These are phyloP conservation scores for Upupa epops DNA, from an alignment of 2,113 vertebrate species.

Conservation along the genomic window DNA sequence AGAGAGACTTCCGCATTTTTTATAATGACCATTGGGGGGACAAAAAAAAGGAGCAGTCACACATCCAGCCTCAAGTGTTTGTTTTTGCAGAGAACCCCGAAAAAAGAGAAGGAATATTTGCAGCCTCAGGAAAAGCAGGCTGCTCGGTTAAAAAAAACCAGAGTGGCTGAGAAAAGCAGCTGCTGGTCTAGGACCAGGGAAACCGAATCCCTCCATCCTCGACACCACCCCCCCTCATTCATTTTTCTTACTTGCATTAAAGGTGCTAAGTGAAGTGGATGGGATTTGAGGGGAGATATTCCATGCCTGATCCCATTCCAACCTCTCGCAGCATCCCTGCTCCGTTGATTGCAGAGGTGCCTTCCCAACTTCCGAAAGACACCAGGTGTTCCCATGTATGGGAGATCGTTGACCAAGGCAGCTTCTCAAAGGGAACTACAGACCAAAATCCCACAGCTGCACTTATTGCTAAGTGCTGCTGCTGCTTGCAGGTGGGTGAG, in stretches of 20 bases:
- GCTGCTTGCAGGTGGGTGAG: not conserved
- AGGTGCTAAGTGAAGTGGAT: too few relatives aligned
- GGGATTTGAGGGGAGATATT: not conserved
- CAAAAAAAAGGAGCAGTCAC: not conserved
- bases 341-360: accelerated
- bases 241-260: not conserved
- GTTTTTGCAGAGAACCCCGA: not conserved
- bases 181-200: not conserved
- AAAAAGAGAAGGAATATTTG: not conserved
- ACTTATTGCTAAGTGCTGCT: not conserved
- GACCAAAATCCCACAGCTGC: accelerated
- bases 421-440: not conserved
- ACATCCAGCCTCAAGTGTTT: not conserved
- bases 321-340: not conserved
- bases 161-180: not conserved
- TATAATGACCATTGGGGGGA: not conserved
- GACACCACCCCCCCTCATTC: too few relatives aligned
- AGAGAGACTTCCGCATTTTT: not conserved
- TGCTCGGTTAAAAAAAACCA: not conserved
- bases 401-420: not conserved
- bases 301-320: not conserved
- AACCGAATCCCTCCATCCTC: not conserved
- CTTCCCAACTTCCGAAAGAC: not conserved
- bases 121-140: not conserved
- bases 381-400: not conserved